Percentiles rank a stretch among this genome's conserved stretches.
These are phyloP conservation scores for Bucco capensis DNA, from an alignment of 2,113 vertebrate species.

Conservation along the genomic window DNA sequence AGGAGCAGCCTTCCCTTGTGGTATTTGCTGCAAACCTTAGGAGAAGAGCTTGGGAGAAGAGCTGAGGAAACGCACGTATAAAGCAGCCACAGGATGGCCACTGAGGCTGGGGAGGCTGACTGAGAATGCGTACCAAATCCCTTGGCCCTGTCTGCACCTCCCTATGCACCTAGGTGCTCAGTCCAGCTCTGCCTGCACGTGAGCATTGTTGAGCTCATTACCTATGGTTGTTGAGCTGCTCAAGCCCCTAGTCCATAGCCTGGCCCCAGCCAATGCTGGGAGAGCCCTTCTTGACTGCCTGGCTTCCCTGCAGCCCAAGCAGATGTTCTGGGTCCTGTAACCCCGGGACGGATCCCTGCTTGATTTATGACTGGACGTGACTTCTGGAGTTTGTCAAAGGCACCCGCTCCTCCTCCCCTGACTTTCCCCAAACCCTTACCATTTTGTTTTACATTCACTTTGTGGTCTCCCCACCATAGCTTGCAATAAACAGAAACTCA, in stretches of 20 bases:
- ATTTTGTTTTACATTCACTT: conserved; percentile 45
- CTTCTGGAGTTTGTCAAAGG: conserved; percentile 67
- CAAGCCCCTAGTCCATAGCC: not conserved
- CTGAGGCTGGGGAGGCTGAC: not conserved
- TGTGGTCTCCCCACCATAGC: conserved; percentile 43
- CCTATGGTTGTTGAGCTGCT: not conserved
- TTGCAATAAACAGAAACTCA: conserved; percentile 54
- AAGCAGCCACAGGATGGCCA: not conserved
- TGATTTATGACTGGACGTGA: conserved; percentile 63
- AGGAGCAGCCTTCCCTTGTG: not conserved
- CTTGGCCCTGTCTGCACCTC: accelerated
- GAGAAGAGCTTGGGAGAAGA: not conserved
- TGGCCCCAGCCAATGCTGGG: not conserved
- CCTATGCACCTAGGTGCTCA: accelerated
- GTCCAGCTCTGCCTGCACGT: not conserved
- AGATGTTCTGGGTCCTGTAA: conserved; percentile 58
- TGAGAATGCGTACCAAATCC: not conserved
- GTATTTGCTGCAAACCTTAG: not conserved
- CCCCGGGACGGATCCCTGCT: not conserved
- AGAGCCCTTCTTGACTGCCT: not conserved
- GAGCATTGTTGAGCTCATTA: not conserved
- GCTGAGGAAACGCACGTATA: not conserved
- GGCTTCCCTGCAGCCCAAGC: not conserved
- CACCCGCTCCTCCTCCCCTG: conserved; percentile 20
- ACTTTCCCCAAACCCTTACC: conserved; percentile 51